phyloP scores from a whole-genome alignment of 2,797 vertebrate species.

The Diplodus puntazzo region DNA sequence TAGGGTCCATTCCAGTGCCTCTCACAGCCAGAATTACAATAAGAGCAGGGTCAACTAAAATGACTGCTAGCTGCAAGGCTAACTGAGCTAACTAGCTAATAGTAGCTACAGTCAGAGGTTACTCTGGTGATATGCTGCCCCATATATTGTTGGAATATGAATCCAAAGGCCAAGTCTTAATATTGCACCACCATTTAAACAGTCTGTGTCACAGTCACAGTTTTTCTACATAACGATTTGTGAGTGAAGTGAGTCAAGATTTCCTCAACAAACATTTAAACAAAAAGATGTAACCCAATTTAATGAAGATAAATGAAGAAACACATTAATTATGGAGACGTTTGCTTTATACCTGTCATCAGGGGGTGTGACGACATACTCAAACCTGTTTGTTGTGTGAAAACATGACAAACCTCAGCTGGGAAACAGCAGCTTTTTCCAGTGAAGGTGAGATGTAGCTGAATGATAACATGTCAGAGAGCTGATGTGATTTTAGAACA shows the following conservation, averaged over 20 bases:
- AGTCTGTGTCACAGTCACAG: background rate
- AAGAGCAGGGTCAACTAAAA: no score
- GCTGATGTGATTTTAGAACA: constrained; percentile 13
- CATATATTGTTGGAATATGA: no score
- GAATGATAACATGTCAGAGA: background rate
- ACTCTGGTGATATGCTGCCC: no score
- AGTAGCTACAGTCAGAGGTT: no score
- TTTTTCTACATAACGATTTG: background rate
- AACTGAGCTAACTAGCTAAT: no score
- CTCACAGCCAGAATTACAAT: no score
- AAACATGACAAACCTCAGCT: constrained; percentile 4
- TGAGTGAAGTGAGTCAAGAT: constrained; percentile 11
- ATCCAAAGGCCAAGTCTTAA: no score
- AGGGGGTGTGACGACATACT: constrained; percentile 15
- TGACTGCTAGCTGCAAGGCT: no score
- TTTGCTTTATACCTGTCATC: constrained; percentile 51
- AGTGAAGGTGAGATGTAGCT: background rate
- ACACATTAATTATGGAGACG: constrained; percentile 58
- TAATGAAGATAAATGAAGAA: constrained; percentile 55
- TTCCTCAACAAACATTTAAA: constrained; percentile 11
- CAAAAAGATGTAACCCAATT: constrained; percentile 21
- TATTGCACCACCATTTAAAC: background rate
- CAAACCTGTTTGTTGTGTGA: constrained; percentile 24
- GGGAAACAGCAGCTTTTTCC: constrained; percentile 13
- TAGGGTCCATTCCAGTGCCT: no score